Conservation (phyloP, 2,888 invertebrate genomes). For the Sesia apiformis region DNA sequence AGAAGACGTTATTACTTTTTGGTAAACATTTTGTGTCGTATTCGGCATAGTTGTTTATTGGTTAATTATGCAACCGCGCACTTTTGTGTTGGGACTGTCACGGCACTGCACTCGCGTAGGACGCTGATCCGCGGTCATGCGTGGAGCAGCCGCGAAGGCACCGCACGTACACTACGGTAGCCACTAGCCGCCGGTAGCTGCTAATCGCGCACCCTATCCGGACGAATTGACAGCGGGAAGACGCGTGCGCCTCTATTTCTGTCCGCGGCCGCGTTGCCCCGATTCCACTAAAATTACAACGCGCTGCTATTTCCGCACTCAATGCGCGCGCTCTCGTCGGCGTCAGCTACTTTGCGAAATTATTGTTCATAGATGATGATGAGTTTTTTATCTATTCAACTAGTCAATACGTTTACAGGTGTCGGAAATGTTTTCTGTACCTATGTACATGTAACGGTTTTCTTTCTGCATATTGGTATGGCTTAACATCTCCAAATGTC, state of each 20-base stretch:
- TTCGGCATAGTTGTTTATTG: no score
- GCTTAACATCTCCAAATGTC: no score
- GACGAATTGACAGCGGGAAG: constrained; percentile 68
- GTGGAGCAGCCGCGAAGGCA: no score
- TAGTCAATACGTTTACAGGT: no score
- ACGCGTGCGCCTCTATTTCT: constrained; percentile 66
- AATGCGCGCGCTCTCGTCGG: constrained; percentile 38
- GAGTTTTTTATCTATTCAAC: no score
- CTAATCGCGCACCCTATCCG: constrained; percentile 66
- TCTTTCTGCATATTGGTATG: no score
- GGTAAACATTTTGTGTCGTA: no score
- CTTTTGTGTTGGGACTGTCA: no score
- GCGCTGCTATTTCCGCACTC: constrained; percentile 71
- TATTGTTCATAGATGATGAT: constrained; percentile 9
- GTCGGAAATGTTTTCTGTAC: no score
- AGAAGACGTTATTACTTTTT: background rate
- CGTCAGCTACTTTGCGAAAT: constrained; percentile 36
- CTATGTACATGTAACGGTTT: background rate
- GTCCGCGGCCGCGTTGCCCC: constrained; percentile 71
- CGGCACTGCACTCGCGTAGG: background rate
- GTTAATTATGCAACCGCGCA: no score
- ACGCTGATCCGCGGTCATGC: background rate
- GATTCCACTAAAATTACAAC: constrained; percentile 73
- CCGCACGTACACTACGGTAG: no score
- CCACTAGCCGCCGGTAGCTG: constrained; percentile 14